Evolutionary conservation across 2,888 invertebrate genomes (phyloP).

Genomic region (Drosophila paucipuncta): DNA sequence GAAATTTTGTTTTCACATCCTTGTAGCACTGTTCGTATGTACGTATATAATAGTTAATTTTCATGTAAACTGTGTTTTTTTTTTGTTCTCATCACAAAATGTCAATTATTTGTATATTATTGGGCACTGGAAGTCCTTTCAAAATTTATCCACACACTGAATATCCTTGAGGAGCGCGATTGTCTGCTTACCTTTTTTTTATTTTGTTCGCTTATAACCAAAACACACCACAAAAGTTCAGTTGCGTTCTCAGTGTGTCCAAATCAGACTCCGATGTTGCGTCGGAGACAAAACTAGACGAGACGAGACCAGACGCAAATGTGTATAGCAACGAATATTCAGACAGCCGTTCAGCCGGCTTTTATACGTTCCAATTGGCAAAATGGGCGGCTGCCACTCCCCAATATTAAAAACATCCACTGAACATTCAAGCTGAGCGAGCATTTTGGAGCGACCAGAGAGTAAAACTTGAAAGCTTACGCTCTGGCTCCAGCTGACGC

Average conservation of each 20-base stretch:
- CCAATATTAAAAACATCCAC: conserved; percentile 46
- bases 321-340: conserved; percentile 83
- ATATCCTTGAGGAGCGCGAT: conserved; percentile 69
- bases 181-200: conserved; percentile 62
- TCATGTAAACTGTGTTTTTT: background rate
- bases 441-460: conserved; percentile 7
- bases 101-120: conserved; percentile 6
- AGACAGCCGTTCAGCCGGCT: conserved; percentile 55
- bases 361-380: conserved; percentile 80
- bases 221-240: conserved; percentile 38
- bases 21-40: conserved; percentile 53
- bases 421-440: conserved; percentile 28
- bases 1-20: conserved; percentile 43
- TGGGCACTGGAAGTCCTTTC: conserved; percentile 57
- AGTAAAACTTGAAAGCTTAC: conserved; percentile 28
- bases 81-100: conserved; percentile 28
- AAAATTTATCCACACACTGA: conserved; percentile 44
- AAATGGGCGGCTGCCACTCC: conserved; percentile 66
- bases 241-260: conserved; percentile 53
- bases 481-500: conserved; percentile 23
- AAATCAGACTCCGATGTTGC: conserved; percentile 68
- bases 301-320: conserved; percentile 85
- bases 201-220: conserved; percentile 35
- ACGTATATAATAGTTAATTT: conserved; percentile 6
- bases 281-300: conserved; percentile 77